Percentiles rank a stretch among this genome's conserved stretches.
These are phyloP conservation scores for Notiomystis cincta DNA, from an alignment of 2,113 vertebrate species.

Conservation along the genomic window DNA sequence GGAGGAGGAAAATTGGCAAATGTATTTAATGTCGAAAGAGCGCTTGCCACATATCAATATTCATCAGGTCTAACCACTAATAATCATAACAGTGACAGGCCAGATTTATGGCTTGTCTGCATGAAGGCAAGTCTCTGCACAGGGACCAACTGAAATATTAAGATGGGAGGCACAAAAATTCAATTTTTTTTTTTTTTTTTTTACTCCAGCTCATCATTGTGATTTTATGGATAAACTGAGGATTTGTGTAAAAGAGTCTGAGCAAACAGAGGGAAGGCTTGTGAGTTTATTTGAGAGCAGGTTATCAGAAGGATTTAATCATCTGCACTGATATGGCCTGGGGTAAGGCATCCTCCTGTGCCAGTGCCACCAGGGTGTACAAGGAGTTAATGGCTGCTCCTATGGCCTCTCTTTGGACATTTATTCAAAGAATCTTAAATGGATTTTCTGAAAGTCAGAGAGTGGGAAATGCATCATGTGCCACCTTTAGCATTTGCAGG, in stretches of 20 bases:
- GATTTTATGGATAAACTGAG: constrained; percentile 31
- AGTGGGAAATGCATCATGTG: constrained; percentile 21
- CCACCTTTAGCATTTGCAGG: constrained; percentile 14
- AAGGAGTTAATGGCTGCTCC: not conserved
- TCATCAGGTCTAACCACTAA: constrained; percentile 78
- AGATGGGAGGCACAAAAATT: constrained; percentile 5
- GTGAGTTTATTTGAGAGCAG: not conserved
- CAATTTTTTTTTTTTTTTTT: not conserved
- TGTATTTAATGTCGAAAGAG: constrained; percentile 76
- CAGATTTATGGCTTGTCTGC: constrained; percentile 67
- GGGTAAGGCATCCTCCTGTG: not conserved
- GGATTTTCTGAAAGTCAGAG: not conserved
- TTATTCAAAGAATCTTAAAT: constrained; percentile 1
- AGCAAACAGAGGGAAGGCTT: constrained; percentile 17
- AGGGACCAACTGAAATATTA: constrained; percentile 10
- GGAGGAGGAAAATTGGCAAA: constrained; percentile 72
- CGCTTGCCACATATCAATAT: constrained; percentile 75
- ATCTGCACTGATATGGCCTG: not conserved
- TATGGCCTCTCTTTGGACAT: not conserved
- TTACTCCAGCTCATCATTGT: not conserved
- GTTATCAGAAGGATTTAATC: not conserved
- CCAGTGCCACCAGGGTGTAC: not conserved
- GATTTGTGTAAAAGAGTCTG: not conserved
- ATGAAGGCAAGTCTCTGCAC: constrained; percentile 5
- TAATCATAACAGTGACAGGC: constrained; percentile 75